Evolutionary conservation across 2,888 invertebrate genomes (phyloP), one percentile per base, ranked within the genome.

Genomic region (Hemaris fuciformis): DNA sequence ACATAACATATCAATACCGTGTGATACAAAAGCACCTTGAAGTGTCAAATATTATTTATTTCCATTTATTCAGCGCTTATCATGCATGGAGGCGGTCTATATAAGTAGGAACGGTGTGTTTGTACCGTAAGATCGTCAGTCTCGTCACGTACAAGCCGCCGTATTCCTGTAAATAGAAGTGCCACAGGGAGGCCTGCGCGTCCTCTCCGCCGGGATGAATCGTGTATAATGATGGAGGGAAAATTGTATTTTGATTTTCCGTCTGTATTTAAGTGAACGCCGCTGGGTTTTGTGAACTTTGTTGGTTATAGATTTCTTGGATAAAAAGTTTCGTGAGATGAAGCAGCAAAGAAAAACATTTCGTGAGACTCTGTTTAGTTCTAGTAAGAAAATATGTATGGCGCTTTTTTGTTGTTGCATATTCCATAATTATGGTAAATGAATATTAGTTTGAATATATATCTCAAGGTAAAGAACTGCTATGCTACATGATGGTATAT

Each of bases 181-280:
- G 27, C 18, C 53, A 53, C 53, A 18, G 18, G 18, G n/a, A 46
- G 31, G 18, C 18, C 27, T 7, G 10, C 27, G 53, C 27, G 31
- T 31, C 27, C 53, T 27, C 31, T 6, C 3, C 18, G 22, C 22
- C 45, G 45, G 27, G 31, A 53, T 53, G 53, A 53, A 31, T 53
- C 53, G 27, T 31, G 53, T 53, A 53, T 53, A 53, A 53, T 27
- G 38, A 18, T 8, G 13, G 45, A 46, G 45, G 31, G 31, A 53
- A 53, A 53, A 53, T 31, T 53, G 53, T 53, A 53, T 53, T 53
- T 53, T 53, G 31, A 53, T 53, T 53, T 53, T 25, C 31, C 20
- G 53, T 31, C 53, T 31, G 53, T 53, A 31, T 31, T n/a, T 27
- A 53, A 53, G 31, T 13, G 27, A 31, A 53, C 10, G 31, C 18